Evolutionary conservation across 2,888 invertebrate genomes (phyloP), one percentile per base, ranked within the genome.

Genomic region (Zonitis immaculata): DNA sequence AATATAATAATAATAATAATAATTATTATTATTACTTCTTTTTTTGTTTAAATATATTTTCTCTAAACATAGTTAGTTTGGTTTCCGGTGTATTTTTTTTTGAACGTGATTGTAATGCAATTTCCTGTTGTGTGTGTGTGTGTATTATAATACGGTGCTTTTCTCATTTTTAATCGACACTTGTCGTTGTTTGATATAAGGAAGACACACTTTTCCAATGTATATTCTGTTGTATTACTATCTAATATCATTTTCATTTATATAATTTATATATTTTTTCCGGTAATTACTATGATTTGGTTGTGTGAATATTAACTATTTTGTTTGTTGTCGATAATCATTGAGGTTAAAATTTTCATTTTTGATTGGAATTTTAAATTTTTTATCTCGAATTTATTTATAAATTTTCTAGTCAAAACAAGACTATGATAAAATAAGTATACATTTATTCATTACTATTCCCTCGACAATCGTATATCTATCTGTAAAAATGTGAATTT

Each of bases 91-190:
- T 57, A n/a, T n/a, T n/a, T 22, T 22, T 22, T 51, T 52, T 53
- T 57, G 58, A 54, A 67, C 69, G 69, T 67, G 68, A 65, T 63
- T 58, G 59, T 64, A 62, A 67, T 67, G 61, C 60, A 63, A 66
- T 69, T 66, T 69, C 69, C 68, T 62, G 65, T 61, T 52, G 27
- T 32, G 25, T 22, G 22, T 39, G 7, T 35, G 5, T 18, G 8
- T 14, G 8, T 32, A 14, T 32, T 25, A 25, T 25, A 16, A 12
- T 35, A 26, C 18, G 39, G 44, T 30, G 11, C 42, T 51, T 28
- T 46, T 27, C 27, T 42, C 54, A 47, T 50, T 50, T 51, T 50
- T 47, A 55, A 55, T 55, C 51, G 51, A 11, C 22, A 39, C 39
- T 22, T 47, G 55, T 48, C 43, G 7, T 20, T 47, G 30, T 32